Conservation (phyloP, 2,797 vertebrate species). For the Sternarchorhynchus goeldii region DNA sequence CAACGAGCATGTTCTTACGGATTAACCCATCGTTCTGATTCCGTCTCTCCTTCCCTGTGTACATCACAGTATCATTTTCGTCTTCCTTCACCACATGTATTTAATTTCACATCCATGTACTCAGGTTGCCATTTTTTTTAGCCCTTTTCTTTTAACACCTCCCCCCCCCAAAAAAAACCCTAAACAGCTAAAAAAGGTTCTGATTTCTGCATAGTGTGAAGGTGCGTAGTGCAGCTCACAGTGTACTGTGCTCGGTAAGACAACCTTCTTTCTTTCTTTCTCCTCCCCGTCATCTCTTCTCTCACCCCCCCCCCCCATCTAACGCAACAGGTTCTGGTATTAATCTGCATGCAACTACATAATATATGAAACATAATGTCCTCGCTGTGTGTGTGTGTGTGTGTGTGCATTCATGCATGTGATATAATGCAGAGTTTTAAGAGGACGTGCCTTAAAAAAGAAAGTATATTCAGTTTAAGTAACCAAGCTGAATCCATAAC, state of each 20-base stretch:
- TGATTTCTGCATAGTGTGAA: slow-evolving; percentile 59
- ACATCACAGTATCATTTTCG: slow-evolving; percentile 25
- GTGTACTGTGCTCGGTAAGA: slow-evolving; percentile 50
- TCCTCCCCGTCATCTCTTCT: slow-evolving; percentile 23
- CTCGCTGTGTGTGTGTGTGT: slow-evolving; percentile 47
- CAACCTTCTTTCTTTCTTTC: slow-evolving; percentile 30
- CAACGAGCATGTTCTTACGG: slow-evolving; percentile 51
- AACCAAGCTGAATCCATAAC: neutral
- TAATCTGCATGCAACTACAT: slow-evolving; percentile 24
- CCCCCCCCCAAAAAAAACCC: neutral
- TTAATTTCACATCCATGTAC: slow-evolving; percentile 30
- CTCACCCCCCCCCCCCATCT: slow-evolving; percentile 13
- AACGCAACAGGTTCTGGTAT: slow-evolving; percentile 46
- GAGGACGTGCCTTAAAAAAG: too few relatives aligned
- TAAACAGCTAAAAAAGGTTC: slow-evolving; percentile 54
- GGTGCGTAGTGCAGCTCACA: slow-evolving; percentile 70
- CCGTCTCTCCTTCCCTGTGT: slow-evolving; percentile 38
- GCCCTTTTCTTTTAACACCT: slow-evolving; percentile 27
- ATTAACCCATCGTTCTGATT: slow-evolving; percentile 32
- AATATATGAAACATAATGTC: slow-evolving; percentile 58
- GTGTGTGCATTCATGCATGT: slow-evolving; percentile 41
- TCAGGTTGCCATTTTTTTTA: slow-evolving; percentile 37
- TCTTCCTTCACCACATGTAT: slow-evolving; percentile 35
- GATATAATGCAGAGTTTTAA: neutral
- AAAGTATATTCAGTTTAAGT: neutral